These are phyloP conservation scores for Knipowitschia caucasica DNA, from an alignment of 2,797 vertebrate species.

Conservation along the genomic window DNA sequence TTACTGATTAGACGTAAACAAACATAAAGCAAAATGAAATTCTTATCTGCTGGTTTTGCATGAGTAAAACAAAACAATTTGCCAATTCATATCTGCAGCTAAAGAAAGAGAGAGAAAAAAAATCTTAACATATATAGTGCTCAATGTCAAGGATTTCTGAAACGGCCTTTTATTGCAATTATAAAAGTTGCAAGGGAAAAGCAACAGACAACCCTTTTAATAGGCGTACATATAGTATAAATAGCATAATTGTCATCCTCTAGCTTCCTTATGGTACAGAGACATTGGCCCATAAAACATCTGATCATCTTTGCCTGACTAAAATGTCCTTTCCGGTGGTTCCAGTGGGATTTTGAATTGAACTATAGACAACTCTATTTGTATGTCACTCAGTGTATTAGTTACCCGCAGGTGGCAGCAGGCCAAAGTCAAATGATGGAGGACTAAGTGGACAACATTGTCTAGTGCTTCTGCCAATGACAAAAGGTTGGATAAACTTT, in stretches of 20 bases:
- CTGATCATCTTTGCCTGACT: too few species aligned
- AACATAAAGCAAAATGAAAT: constrained; percentile 6
- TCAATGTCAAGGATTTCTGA: constrained; percentile 27
- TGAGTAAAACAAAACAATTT: constrained; percentile 1
- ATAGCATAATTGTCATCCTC: constrained; percentile 20
- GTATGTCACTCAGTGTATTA: too few species aligned
- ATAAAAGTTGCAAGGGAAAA: constrained; percentile 56
- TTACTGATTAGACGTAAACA: constrained; percentile 38
- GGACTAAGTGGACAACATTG: too few species aligned
- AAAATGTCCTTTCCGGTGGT: too few species aligned
- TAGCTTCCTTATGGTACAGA: constrained; percentile 16
- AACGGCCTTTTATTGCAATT: constrained; percentile 48
- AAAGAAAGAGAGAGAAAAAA: background rate
- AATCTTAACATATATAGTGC: constrained; percentile 15
- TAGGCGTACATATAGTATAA: constrained; percentile 44
- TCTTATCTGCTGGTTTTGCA: background rate
- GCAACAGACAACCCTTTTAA: constrained; percentile 62
- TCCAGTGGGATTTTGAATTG: too few species aligned
- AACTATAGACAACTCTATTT: too few species aligned
- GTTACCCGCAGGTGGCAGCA: too few species aligned
- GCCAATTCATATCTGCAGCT: background rate
- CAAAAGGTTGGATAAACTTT: too few species aligned
- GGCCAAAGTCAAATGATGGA: too few species aligned
- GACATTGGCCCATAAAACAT: too few species aligned
- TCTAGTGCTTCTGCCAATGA: too few species aligned